These are phyloP conservation scores for Gryllus bimaculatus DNA, from an alignment of 1,140 invertebrate genomes.

Conservation along the genomic window DNA sequence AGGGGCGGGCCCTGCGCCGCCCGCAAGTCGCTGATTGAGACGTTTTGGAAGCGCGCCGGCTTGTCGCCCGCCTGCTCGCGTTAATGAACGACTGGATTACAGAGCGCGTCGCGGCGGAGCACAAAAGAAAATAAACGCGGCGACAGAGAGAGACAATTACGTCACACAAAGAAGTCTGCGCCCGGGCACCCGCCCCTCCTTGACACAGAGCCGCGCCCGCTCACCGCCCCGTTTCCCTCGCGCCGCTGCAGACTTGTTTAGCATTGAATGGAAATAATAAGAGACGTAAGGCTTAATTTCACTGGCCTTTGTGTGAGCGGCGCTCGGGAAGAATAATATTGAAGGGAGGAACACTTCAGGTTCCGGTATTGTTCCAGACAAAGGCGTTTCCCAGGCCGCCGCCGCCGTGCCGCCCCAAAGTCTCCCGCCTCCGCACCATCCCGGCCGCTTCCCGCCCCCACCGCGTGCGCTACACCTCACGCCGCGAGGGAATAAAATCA, in stretches of 20 bases:
- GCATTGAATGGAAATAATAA: conserved; percentile 5
- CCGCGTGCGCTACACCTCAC: background rate
- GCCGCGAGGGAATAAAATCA: background rate
- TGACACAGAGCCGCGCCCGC: background rate
- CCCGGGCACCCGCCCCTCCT: background rate
- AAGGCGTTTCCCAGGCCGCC: background rate
- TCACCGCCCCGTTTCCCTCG: too few relatives aligned
- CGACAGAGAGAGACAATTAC: background rate
- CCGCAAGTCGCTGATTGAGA: conserved; percentile 2
- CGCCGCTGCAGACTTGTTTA: background rate
- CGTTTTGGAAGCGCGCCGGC: background rate
- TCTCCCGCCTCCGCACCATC: background rate
- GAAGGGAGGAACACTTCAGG: background rate
- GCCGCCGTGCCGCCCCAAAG: too few relatives aligned
- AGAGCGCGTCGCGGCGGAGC: background rate
- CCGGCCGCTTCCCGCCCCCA: background rate
- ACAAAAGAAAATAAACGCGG: background rate
- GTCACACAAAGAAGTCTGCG: background rate
- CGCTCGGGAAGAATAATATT: background rate
- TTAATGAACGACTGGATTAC: conserved; percentile 4
- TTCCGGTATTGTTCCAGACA: background rate
- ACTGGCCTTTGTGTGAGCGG: background rate
- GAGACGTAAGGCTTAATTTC: background rate
- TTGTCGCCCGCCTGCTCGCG: background rate
- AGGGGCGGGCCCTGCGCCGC: too few relatives aligned